phyloP scores from a whole-genome alignment of 2,888 invertebrate genomes.

The Cyaniris semiargus region DNA sequence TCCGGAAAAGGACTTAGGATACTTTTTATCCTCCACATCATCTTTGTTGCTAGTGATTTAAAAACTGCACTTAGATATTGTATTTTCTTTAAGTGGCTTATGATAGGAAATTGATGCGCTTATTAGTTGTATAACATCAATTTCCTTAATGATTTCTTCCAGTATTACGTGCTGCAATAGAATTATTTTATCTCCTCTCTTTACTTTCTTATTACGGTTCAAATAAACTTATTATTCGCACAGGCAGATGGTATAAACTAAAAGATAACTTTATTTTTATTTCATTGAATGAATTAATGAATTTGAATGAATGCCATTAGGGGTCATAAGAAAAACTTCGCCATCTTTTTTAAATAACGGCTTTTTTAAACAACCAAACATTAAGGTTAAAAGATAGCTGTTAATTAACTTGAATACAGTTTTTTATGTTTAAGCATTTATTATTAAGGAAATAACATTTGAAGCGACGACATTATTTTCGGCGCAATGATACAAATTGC shows the following conservation, averaged over 20 bases:
- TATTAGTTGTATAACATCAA: constrained; percentile 25
- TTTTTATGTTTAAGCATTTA: neutral
- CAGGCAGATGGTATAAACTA: neutral
- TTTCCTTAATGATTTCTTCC: constrained; percentile 16
- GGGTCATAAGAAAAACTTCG: too few species aligned
- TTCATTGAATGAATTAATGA: too few species aligned
- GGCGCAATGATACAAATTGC: constrained; percentile 6
- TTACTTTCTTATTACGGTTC: neutral
- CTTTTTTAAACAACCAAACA: too few species aligned
- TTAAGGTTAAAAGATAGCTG: neutral
- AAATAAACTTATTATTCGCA: neutral
- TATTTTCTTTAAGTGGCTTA: neutral
- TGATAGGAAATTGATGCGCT: neutral
- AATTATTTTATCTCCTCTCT: neutral
- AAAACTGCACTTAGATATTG: neutral
- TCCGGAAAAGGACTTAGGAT: too few species aligned
- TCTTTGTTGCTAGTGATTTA: neutral
- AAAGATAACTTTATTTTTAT: neutral
- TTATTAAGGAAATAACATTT: neutral
- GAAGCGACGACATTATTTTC: neutral
- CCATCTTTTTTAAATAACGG: too few species aligned
- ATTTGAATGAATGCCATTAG: too few species aligned
- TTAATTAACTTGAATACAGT: neutral
- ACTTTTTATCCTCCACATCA: too few species aligned
- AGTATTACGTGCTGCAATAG: neutral